Evolutionary conservation across 1,140 invertebrate species (phyloP), one percentile per base, ranked within the genome.

Genomic region (Drosophila varians): DNA sequence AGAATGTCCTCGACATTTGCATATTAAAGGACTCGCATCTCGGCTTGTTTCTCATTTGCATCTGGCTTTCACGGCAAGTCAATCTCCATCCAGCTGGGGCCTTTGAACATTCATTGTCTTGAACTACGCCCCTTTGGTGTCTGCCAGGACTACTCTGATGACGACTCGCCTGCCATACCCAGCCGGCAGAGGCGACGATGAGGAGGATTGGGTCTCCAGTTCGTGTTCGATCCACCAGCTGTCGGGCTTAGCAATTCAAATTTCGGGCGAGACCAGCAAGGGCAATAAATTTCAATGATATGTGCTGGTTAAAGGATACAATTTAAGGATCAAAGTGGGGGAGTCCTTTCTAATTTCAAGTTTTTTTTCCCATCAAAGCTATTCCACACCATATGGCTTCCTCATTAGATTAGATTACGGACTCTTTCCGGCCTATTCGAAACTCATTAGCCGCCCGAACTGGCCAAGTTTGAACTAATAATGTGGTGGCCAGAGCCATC

Each of bases 91-190:
- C 52, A 69, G 72, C 64, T 54, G 38, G 38, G 19, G 38, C 16
- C 16, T 4, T 5, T 12, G 64, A 18, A 74, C 42, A 51, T 78
- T 86, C 61, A 75, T 65, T 76, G 60, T 65, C 57, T 70, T 72
- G 66, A 72, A 79, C 75, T 84, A 77, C 79, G 79, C 79, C 79
- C 75, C 76, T 84, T 84, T 65, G 80, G 74, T 86, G 80, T 84
- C 56, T 68, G 77, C 28, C 28, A 31, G 28, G 28, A 31, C 12
- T 9, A 60, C 23, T 43, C 58, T 16, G n/a, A 47, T 58, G 46
- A 8, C 11, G 31, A 38, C 8, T 51, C 55, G 34, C 46, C 56
- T 72, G 69, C 55, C 62, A 34, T 45, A 42, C 16, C 21, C 57
- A 66, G 42, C 55, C 26, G 60, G 36, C 36, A 65, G 53, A 65